phyloP scores from a whole-genome alignment of 2,113 vertebrate genomes.

The Empidonax traillii region DNA sequence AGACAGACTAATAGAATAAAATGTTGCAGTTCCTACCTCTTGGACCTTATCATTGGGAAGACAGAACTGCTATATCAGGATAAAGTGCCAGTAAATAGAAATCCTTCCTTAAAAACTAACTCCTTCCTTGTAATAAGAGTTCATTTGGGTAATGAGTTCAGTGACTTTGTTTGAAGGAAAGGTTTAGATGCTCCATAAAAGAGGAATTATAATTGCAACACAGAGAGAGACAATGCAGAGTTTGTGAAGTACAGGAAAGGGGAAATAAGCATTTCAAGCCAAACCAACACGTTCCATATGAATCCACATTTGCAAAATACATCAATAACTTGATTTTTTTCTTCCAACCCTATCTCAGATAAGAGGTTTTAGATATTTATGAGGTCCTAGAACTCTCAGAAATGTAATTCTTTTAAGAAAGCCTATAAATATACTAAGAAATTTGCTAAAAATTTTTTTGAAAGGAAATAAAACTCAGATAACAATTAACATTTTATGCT shows the following conservation, averaged over 20 bases:
- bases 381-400: neutral
- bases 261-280: neutral
- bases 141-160: neutral
- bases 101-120: slow-evolving; percentile 73
- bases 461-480: neutral
- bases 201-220: neutral
- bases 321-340: neutral
- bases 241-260: neutral
- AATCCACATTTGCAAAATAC: neutral
- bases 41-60: slow-evolving; percentile 63
- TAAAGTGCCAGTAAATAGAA: slow-evolving; percentile 19
- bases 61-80: slow-evolving; percentile 68
- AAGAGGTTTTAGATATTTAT: neutral
- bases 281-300: neutral
- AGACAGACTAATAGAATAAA: neutral
- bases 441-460: neutral
- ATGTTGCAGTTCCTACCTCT: slow-evolving; percentile 67
- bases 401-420: neutral
- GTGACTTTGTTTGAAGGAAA: neutral
- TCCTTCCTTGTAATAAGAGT: slow-evolving; percentile 74
- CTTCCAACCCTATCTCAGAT: neutral
- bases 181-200: neutral
- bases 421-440: neutral
- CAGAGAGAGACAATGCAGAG: neutral
- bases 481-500: neutral